These are phyloP conservation scores for Melanotaenia duboulayi DNA, from an alignment of 2,113 vertebrate species.

Conservation along the genomic window DNA sequence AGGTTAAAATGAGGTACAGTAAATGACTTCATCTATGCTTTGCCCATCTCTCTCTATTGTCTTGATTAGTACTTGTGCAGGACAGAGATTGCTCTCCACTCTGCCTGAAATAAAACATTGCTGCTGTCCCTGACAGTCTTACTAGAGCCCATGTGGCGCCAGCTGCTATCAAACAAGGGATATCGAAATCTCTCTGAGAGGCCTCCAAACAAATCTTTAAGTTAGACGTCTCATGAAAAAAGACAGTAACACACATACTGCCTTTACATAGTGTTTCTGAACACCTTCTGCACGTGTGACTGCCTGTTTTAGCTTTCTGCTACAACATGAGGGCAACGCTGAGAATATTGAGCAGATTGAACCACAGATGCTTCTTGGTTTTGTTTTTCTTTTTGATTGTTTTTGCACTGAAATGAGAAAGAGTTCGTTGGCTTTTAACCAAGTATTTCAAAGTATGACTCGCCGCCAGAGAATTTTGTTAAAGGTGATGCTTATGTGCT, in stretches of 20 bases:
- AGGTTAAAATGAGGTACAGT: conserved; percentile 64
- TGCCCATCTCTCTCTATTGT: conserved; percentile 31
- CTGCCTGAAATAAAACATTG: conserved; percentile 58
- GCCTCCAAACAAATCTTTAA: conserved; percentile 38
- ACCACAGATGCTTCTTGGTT: too few relatives aligned
- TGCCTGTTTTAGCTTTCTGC: too few relatives aligned
- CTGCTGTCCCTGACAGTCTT: conserved; percentile 64
- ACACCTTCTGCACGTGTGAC: too few relatives aligned
- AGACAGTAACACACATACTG: conserved; percentile 21
- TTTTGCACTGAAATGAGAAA: too few relatives aligned
- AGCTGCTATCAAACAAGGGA: conserved; percentile 62
- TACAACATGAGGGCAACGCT: too few relatives aligned
- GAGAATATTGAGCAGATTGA: too few relatives aligned
- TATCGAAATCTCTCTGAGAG: conserved; percentile 62
- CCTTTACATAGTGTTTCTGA: background rate
- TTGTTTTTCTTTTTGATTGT: too few relatives aligned
- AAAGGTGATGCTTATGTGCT: too few relatives aligned
- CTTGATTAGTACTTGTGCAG: conserved; percentile 52
- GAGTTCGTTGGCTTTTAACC: too few relatives aligned
- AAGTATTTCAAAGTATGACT: too few relatives aligned
- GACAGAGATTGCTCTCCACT: conserved; percentile 55
- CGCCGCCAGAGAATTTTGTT: too few relatives aligned
- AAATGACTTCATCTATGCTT: conserved; percentile 64
- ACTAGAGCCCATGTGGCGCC: conserved; percentile 52
- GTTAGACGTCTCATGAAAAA: conserved; percentile 31